Base-by-base conservation (phyloP, 2,888 invertebrate species). In the Eugnorisma glareosa region DNA sequence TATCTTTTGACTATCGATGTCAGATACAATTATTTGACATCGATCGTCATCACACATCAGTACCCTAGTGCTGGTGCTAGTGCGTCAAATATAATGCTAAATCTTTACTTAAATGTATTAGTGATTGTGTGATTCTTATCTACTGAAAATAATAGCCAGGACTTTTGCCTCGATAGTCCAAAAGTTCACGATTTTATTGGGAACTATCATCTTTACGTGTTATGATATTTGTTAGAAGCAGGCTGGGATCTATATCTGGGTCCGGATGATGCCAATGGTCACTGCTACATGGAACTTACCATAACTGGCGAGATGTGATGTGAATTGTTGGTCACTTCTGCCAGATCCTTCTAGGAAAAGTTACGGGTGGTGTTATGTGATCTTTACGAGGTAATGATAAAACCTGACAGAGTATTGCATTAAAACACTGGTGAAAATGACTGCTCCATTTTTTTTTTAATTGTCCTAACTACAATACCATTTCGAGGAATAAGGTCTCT, bases 1-100 rank as follows among this genome's bases (percentile, higher is more conserved):
- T 37, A 1, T 18, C 48, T 69, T 31, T 69, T 66, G 67, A 51
- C 43, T 77, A 63, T 83, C 40, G 18, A 43, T 54, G 31, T 18
- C n/a, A 72, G 54, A 35, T 71, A 54, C 31, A 10, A 61, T n/a
- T n/a, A 59, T 31, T 31, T 31, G 31, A 59, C 59, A 8, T 18
- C 31, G 18, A 59, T 59, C 3, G 31, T 54, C 15, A 40, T 70
- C 31, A n/a, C 40, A 10, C n/a, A 31, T 73, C 8, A 3, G 6
- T n/a, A n/a, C 18, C 40, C 13, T n/a, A n/a, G n/a, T n/a, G n/a
- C n/a, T n/a, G n/a, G n/a, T n/a, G n/a, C n/a, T n/a, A n/a, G n/a
- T n/a, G 40, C 63, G 31, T 28, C 28, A 43, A 28, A n/a, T 66
- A 67, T 45, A 24, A 48, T 24, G 8, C 15, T 13, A 24, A 45